Conservation (phyloP, 1,140 invertebrate genomes). For the Ceratosolen fusciceps region DNA sequence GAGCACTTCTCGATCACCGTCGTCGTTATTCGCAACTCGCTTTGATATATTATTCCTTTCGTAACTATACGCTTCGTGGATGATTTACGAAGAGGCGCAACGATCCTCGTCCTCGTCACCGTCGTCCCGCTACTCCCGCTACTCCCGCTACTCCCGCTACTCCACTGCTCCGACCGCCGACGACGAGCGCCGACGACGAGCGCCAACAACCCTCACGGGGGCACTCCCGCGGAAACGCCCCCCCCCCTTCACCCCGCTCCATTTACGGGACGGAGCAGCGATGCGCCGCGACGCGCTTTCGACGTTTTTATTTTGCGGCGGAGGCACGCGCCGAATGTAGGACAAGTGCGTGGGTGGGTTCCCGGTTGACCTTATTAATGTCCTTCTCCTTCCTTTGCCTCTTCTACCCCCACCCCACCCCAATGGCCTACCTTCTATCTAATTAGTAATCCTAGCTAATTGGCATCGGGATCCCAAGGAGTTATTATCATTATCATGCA, state of each 20-base stretch:
- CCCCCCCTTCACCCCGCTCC: background rate
- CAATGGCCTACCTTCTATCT: no score
- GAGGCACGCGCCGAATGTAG: background rate
- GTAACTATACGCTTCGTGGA: slow-evolving; percentile 43
- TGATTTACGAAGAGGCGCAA: slow-evolving; percentile 43
- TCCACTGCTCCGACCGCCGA: background rate
- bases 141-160: background rate
- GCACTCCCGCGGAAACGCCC: no score
- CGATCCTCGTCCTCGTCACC: background rate
- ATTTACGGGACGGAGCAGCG: background rate
- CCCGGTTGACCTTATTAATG: no score
- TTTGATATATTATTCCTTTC: slow-evolving; percentile 50
- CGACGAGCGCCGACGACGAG: background rate
- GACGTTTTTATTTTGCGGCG: background rate
- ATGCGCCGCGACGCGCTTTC: background rate
- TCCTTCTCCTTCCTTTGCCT: no score
- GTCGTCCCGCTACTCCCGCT: no score
- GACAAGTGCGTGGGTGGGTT: background rate
- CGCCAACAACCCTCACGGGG: no score
- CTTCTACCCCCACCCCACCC: no score
- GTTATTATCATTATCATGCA: no score
- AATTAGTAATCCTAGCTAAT: no score
- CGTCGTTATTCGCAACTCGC: slow-evolving; percentile 47
- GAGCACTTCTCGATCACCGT: slow-evolving; percentile 40
- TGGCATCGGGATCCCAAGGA: no score